Evolutionary conservation across 2,888 invertebrate species (phyloP).

Genomic region (Cephus rjabovi): DNA sequence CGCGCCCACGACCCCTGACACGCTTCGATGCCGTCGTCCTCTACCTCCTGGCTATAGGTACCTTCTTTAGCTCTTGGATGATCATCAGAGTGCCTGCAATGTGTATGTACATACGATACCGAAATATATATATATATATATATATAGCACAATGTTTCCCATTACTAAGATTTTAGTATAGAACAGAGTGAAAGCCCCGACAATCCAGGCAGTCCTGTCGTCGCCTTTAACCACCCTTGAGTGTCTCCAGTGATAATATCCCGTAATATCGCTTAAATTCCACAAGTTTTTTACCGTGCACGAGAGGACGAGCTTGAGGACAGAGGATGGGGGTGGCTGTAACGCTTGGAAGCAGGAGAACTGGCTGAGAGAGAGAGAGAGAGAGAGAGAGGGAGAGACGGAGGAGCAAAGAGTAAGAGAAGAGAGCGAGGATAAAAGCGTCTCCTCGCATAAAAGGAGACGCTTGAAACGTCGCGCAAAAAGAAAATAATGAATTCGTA

Average conservation of each 20-base stretch:
- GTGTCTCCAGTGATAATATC: conserved; percentile 1
- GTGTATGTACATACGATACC: neutral
- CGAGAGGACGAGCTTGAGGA: conserved; percentile 1
- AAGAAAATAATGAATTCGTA: conserved; percentile 2
- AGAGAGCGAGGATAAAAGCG: neutral
- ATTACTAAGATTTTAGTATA: neutral
- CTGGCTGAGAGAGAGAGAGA: neutral
- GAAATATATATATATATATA: neutral
- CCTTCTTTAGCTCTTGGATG: neutral
- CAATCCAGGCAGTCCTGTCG: neutral
- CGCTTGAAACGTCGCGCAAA: conserved; percentile 6
- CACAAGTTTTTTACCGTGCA: neutral
- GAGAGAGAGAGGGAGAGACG: no score
- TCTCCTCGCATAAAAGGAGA: neutral
- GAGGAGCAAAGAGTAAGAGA: neutral
- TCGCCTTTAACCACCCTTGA: neutral
- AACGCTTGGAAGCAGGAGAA: neutral
- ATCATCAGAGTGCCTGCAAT: neutral
- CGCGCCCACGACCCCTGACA: conserved; percentile 36
- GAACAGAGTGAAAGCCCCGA: neutral
- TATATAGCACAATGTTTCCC: neutral
- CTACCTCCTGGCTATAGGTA: neutral
- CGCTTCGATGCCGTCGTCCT: conserved; percentile 9
- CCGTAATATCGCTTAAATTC: conserved; percentile 6
- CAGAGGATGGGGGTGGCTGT: neutral